Conservation (phyloP, 2,113 vertebrate genomes). For the Microcebus griseorufus region DNA sequence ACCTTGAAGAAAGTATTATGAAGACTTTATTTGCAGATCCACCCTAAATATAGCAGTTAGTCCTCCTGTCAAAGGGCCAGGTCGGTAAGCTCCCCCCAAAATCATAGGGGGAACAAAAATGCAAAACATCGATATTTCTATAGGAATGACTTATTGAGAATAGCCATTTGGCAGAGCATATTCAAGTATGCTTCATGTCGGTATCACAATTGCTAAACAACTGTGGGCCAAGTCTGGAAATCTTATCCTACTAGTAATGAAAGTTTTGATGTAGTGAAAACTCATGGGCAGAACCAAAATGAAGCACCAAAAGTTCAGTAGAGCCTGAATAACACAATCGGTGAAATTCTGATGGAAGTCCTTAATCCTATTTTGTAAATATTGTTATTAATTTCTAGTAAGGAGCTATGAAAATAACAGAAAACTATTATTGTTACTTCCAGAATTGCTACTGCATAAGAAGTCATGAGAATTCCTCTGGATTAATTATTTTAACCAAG, state of each 20-base stretch:
- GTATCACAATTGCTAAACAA: neutral
- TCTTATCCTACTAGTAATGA: neutral
- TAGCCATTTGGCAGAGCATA: neutral
- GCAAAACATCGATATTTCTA: neutral
- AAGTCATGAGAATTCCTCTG: neutral
- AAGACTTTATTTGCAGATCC: neutral
- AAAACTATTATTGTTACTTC: neutral
- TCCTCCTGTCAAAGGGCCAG: neutral
- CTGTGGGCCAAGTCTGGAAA: neutral
- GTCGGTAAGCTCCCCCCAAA: neutral
- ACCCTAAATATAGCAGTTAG: neutral
- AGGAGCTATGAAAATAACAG: neutral
- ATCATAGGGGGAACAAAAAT: neutral
- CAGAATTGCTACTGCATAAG: neutral
- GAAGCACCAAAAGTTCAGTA: neutral
- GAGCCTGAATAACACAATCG: neutral
- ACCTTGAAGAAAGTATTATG: neutral
- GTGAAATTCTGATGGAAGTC: neutral
- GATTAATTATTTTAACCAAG: neutral
- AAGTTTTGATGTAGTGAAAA: neutral
- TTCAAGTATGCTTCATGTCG: neutral
- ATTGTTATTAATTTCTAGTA: neutral
- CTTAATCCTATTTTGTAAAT: neutral
- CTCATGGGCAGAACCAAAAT: neutral
- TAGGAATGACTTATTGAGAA: neutral